Conservation (phyloP, 2,797 vertebrate genomes). For the Muraenolepis orangiensis region DNA sequence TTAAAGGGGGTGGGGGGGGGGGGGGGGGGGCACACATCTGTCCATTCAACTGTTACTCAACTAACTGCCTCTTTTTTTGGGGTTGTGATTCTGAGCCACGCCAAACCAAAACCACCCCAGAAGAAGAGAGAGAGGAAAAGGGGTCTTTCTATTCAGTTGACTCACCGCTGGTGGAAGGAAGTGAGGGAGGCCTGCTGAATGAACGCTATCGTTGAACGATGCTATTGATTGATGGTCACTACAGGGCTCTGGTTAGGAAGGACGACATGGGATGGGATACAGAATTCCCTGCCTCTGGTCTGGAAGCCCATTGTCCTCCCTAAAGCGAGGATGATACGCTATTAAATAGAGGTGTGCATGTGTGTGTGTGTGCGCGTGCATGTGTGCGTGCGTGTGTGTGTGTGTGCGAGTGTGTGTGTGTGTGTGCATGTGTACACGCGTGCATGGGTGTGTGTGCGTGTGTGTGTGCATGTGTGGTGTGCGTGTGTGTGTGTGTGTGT, state of each 20-base stretch:
- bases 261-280: constrained; percentile 25
- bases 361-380: too few relatives aligned
- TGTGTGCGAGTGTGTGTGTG: too few relatives aligned
- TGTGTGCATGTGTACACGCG: too few relatives aligned
- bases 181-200: too few relatives aligned
- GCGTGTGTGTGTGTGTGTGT: too few relatives aligned
- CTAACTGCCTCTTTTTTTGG: too few relatives aligned
- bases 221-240: constrained; percentile 43
- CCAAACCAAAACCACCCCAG: too few relatives aligned
- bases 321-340: constrained; percentile 29
- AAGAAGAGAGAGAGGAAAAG: too few relatives aligned
- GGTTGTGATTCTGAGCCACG: constrained; percentile 51
- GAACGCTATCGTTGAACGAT: not conserved
- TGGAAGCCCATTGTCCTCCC: constrained; percentile 30
- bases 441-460: too few relatives aligned
- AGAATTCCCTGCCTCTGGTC: constrained; percentile 25
- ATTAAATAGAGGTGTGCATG: constrained; percentile 16
- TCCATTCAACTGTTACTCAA: constrained; percentile 54
- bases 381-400: too few relatives aligned
- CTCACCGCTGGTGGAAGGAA: constrained; percentile 19
- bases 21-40: constrained; percentile 64
- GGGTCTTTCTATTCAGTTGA: constrained; percentile 47
- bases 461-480: too few relatives aligned
- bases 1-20: not conserved
- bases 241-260: constrained; percentile 56